Conservation (phyloP, 2,888 invertebrate species). For the Drepana falcataria region DNA sequence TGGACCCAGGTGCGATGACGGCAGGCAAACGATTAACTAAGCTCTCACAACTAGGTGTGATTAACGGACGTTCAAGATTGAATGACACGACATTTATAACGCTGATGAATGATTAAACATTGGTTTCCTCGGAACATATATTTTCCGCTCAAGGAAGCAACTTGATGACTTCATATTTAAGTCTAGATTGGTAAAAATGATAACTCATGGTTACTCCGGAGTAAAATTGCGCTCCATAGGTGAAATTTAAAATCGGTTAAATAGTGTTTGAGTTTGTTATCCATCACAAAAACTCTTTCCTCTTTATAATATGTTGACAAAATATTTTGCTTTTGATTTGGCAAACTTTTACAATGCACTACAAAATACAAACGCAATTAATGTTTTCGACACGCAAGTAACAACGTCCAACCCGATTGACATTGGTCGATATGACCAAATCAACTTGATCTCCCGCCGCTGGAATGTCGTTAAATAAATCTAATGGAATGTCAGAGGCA, state of each 20-base stretch:
- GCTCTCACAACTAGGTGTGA: not conserved
- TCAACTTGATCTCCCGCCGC: conserved; percentile 31
- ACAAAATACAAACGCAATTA: conserved; percentile 41
- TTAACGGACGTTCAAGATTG: not conserved
- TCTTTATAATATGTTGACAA: too few relatives aligned
- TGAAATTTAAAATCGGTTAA: too few relatives aligned
- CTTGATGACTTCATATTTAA: too few relatives aligned
- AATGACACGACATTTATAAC: not conserved
- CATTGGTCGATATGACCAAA: conserved; percentile 44
- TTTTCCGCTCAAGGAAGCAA: too few relatives aligned
- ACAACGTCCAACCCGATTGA: conserved; percentile 56
- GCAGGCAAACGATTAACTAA: not conserved
- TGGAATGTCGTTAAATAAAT: conserved; percentile 11
- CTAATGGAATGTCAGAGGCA: conserved; percentile 10
- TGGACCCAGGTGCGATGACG: not conserved
- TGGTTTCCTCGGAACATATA: too few relatives aligned
- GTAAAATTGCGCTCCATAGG: too few relatives aligned
- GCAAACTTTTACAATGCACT: conserved; percentile 42
- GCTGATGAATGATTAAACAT: not conserved
- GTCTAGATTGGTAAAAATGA: too few relatives aligned
- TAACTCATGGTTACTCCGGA: too few relatives aligned
- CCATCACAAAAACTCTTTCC: not conserved
- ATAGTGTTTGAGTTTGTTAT: not conserved
- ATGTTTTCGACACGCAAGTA: conserved; percentile 42
- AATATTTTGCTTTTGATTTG: conserved; percentile 31